phyloP scores from a whole-genome alignment of 2,113 vertebrate genomes.

The Scolopax mira region DNA sequence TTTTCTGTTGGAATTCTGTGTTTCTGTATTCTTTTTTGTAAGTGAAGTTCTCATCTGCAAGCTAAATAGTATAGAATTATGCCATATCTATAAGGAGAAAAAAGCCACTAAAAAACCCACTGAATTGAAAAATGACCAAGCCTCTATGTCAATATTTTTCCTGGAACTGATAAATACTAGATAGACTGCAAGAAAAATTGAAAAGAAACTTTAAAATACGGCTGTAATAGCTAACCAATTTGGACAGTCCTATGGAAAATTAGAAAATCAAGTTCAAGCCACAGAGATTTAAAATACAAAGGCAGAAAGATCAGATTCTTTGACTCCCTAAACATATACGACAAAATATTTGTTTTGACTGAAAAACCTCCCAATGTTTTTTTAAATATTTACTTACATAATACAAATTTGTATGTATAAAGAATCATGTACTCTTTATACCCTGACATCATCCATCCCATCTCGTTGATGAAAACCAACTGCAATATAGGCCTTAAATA shows the following conservation, averaged over 20 bases:
- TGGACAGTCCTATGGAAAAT: slow-evolving; percentile 27
- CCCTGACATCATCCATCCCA: neutral
- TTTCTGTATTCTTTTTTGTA: neutral
- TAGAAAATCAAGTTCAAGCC: slow-evolving; percentile 14
- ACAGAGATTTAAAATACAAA: slow-evolving; percentile 8
- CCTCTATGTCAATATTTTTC: slow-evolving; percentile 14
- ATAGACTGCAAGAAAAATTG: slow-evolving; percentile 10
- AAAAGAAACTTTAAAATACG: slow-evolving; percentile 7
- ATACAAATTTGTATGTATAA: neutral
- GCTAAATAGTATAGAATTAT: neutral
- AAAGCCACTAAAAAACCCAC: neutral
- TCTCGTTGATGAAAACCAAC: slow-evolving; percentile 24
- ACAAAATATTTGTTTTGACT: slow-evolving; percentile 26
- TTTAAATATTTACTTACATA: neutral
- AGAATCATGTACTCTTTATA: neutral
- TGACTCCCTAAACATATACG: neutral
- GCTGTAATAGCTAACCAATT: neutral
- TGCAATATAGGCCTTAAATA: slow-evolving; percentile 20
- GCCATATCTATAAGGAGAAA: neutral
- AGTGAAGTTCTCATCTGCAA: neutral
- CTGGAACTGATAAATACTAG: slow-evolving; percentile 41
- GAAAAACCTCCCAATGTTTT: neutral
- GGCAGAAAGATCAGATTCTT: slow-evolving; percentile 14
- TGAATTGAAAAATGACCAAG: slow-evolving; percentile 8
- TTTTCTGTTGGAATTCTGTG: neutral